Percentiles rank a stretch among this genome's conserved stretches.
Conservation (phyloP, 2,113 vertebrate genomes). For the Toxostoma redivivum region DNA sequence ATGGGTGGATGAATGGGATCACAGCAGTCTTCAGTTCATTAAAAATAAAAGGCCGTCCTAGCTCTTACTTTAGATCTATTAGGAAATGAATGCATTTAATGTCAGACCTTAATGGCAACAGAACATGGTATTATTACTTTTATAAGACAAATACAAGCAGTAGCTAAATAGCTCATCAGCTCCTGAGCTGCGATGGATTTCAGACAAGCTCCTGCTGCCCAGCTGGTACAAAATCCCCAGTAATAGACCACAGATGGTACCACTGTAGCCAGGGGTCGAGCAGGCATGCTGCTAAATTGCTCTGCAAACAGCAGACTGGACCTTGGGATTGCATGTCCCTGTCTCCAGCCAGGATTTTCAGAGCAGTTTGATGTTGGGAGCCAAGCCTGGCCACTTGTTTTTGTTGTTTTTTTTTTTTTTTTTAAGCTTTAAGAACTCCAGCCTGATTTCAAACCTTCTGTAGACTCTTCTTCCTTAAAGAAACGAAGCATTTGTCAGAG, state of each 20-base stretch:
- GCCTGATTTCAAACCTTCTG: background rate
- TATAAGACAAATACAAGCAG: slow-evolving; percentile 18
- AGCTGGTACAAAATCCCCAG: slow-evolving; percentile 10
- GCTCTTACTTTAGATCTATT: background rate
- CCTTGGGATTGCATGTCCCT: rapidly evolving
- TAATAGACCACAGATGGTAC: background rate
- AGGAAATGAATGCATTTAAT: slow-evolving; percentile 31
- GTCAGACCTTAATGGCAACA: background rate
- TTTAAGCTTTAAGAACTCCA: background rate
- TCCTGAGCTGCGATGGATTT: background rate
- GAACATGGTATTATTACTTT: background rate
- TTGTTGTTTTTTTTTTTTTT: background rate
- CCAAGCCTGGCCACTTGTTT: background rate
- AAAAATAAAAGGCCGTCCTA: slow-evolving; percentile 31
- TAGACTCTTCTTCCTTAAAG: background rate
- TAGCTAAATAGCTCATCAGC: slow-evolving; percentile 24
- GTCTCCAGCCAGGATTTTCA: background rate
- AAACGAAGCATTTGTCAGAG: background rate
- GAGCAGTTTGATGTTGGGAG: background rate
- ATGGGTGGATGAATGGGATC: slow-evolving; percentile 61
- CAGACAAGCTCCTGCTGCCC: slow-evolving; percentile 9
- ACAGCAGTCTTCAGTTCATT: slow-evolving; percentile 51
- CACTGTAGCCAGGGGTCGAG: background rate
- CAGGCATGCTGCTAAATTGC: background rate
- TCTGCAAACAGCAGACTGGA: background rate